A percentile compares a stretch with the other conserved stretches of the same genome.
phyloP scores from a whole-genome alignment of 2,888 invertebrate species.

The Sinohyriopsis cumingii region DNA sequence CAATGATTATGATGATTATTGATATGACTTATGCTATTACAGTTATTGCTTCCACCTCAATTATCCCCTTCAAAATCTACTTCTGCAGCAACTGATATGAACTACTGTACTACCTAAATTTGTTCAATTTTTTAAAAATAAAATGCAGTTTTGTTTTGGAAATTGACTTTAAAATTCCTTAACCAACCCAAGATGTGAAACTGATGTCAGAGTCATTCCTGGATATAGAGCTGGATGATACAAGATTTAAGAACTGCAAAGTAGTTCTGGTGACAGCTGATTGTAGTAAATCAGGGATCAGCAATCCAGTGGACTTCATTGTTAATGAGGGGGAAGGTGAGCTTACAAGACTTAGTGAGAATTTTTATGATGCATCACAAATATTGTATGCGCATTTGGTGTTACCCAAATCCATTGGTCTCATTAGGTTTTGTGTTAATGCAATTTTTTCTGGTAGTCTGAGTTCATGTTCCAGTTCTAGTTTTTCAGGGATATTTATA shows the following conservation, averaged over 20 bases:
- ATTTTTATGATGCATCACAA: not conserved
- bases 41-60: too few species aligned
- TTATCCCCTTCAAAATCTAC: too few species aligned
- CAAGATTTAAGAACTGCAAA: slow-evolving; percentile 58
- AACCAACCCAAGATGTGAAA: slow-evolving; percentile 51
- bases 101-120: too few species aligned
- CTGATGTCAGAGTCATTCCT: slow-evolving; percentile 52
- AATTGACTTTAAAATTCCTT: slow-evolving; percentile 15
- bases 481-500: too few species aligned
- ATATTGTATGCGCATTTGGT: not conserved
- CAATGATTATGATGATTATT: too few species aligned
- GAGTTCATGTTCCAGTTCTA: too few species aligned
- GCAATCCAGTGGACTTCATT: slow-evolving; percentile 68
- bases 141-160: too few species aligned
- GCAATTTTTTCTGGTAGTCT: too few species aligned
- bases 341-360: slow-evolving; percentile 1
- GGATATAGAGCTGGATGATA: slow-evolving; percentile 59
- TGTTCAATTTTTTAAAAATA: too few species aligned
- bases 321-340: slow-evolving; percentile 70
- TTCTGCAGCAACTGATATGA: too few species aligned
- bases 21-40: too few species aligned
- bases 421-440: too few species aligned
- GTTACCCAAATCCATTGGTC: not conserved
- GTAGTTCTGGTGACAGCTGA: slow-evolving; percentile 65
- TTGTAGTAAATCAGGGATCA: slow-evolving; percentile 67